Base-by-base conservation (phyloP, 2,888 invertebrate genomes). In the Dione juno region DNA sequence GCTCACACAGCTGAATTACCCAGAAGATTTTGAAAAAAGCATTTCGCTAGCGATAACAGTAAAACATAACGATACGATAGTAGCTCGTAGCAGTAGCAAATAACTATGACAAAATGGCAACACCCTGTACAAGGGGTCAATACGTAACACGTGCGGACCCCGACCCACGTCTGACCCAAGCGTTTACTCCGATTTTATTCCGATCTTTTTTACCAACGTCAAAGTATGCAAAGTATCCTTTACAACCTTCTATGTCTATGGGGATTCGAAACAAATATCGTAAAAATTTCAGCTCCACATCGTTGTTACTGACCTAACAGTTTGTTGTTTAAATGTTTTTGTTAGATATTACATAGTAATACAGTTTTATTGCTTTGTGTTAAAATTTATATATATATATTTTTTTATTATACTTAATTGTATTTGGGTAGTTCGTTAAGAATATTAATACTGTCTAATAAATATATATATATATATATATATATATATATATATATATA, bases 101-200 rank as follows among this genome's bases (percentile, higher is more conserved):
- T 64, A 43, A 67, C 63, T 58, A 48, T 41, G 11, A 43, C 16
- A 19, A 58, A 66, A 63, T 19, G 50, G 66, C 68, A 57, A 63
- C 66, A 58, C 35, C 41, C 69, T n/a, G 67, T 72, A 73, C 69
- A 53, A 52, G 64, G 58, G 66, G 58, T 64, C 58, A 59, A 71
- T 74, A 71, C 74, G 19, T 50, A 35, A 57, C 74, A 74, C 74
- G 74, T 69, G 53, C 65, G 50, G 67, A 63, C 66, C 45, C 53
- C 48, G 69, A 69, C 69, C 71, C 69, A 67, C 59, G 69, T 53
- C 19, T 65, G 69, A 71, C 71, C 68, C 71, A 21, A 40, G 41
- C 67, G 63, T 65, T 69, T 67, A 50, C 61, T 28, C 52, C 43
- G 67, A 67, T 71, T 64, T 52, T 64, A 52, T 52, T 50, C 64